Base-by-base conservation (phyloP, 1,140 invertebrate genomes). In the Drosophila kohkoa region DNA sequence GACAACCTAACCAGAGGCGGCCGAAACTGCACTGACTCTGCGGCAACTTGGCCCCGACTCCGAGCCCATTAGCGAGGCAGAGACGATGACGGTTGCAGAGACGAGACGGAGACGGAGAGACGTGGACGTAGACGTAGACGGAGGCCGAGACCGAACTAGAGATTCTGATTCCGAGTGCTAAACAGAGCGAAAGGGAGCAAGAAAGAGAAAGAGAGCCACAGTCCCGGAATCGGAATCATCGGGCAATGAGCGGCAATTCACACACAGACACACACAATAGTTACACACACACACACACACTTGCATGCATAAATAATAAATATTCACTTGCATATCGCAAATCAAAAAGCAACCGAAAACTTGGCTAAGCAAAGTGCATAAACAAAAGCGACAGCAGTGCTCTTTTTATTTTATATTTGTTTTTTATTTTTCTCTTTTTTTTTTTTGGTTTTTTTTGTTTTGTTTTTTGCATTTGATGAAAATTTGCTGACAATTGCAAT, bases 401-500 rank as follows among this genome's bases (percentile, higher is more conserved):
- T 58, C 57, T 38, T 73, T 48, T 45, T 25, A 41, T 45, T 66
- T 65, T 60, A 25, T 75, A 16, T 79, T 51, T 51, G 13, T 28
- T 13, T 54, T 54, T 10, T 54, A 28, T 32, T 54, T 52, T 48
- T 16, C 16, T 25, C 3, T 25, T 63, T 30, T 35, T 58, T 46
- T 38, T 20, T 20, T 2, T 20, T 16, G 58, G 28, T 35, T 58
- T 46, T 38, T 25, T 25, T 4, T 25, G 0, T 25, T 63, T 43
- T 35, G 54, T 46, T 38, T 86, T 67, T 82, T 79, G 41, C 70
- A 76, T 88, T 81, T 85, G 81, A 89, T 85, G 81, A 68, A 88
- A 85, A 81, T 89, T 90, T 88, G 85, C 85, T 88, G 85, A 88
- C 85, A 85, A 85, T 89, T 81, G 85, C 75, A 85, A 81, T 77